A percentile compares a stretch with the other conserved stretches of the same genome.
Conservation (phyloP, 2,888 invertebrate species). For the Itoplectis maculator region DNA sequence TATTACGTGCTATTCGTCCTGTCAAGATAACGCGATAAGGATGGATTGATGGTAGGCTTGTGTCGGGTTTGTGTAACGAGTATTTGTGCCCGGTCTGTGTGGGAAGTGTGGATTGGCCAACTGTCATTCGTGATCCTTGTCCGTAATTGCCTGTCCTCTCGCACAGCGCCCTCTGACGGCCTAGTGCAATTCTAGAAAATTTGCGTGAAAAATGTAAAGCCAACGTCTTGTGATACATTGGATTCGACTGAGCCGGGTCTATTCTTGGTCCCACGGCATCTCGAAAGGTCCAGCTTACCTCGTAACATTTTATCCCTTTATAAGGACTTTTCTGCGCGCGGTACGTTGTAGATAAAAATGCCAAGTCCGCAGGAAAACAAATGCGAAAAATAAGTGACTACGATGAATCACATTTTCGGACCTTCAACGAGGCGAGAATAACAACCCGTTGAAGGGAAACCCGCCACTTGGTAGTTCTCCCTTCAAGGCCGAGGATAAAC, state of each 20-base stretch:
- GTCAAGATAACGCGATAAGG: conserved; percentile 62
- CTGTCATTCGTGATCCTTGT: conserved; percentile 39
- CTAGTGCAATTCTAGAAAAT: conserved; percentile 12
- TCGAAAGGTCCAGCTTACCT: neutral
- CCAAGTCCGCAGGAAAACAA: conserved; percentile 18
- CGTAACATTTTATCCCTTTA: conserved; percentile 22
- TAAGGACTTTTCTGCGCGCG: conserved; percentile 41
- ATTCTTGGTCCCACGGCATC: neutral
- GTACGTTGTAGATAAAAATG: conserved; percentile 27
- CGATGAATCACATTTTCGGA: conserved; percentile 69
- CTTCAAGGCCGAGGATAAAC: too few relatives aligned
- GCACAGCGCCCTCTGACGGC: neutral
- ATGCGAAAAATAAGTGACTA: conserved; percentile 47
- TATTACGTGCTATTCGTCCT: conserved; percentile 53
- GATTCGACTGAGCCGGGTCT: neutral
- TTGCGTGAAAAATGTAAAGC: conserved; percentile 3
- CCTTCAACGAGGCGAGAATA: conserved; percentile 69
- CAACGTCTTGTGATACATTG: conserved; percentile 2
- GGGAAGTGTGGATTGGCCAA: neutral
- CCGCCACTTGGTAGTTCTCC: conserved; percentile 34
- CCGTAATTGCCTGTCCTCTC: conserved; percentile 37
- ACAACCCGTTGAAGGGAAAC: conserved; percentile 50
- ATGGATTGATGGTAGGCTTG: conserved; percentile 57
- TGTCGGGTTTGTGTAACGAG: conserved; percentile 29
- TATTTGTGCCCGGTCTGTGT: conserved; percentile 3